Conservation (phyloP, 2,888 invertebrate species). For the Pyrrhia umbra region DNA sequence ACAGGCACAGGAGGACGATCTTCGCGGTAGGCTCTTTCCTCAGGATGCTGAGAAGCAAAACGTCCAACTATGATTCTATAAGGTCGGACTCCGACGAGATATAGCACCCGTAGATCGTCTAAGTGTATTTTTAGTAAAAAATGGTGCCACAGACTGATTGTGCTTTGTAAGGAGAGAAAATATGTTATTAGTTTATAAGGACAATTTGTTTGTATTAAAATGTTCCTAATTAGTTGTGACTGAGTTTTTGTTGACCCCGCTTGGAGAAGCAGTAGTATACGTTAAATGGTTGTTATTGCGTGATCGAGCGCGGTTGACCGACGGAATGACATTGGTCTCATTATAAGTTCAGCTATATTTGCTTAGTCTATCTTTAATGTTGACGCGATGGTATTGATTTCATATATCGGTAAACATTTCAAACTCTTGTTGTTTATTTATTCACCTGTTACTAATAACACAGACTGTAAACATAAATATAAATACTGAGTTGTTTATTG, state of each 20-base stretch:
- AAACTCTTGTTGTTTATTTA: slow-evolving; percentile 5
- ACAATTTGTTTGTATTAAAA: slow-evolving; percentile 82
- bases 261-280: slow-evolving; percentile 66
- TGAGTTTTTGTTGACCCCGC: slow-evolving; percentile 74
- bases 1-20: slow-evolving; percentile 93
- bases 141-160: slow-evolving; percentile 86
- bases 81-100: slow-evolving; percentile 90
- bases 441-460: slow-evolving; percentile 1
- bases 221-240: slow-evolving; percentile 86
- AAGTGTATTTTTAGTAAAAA: slow-evolving; percentile 75
- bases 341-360: slow-evolving; percentile 40
- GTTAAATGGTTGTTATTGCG: slow-evolving; percentile 69
- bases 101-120: slow-evolving; percentile 79
- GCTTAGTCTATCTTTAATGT: slow-evolving; percentile 19
- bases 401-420: slow-evolving; percentile 26
- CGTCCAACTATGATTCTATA: slow-evolving; percentile 94
- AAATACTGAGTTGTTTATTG: neutral
- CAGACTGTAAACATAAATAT: neutral
- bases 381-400: slow-evolving; percentile 32
- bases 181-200: slow-evolving; percentile 77
- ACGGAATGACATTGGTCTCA: slow-evolving; percentile 60
- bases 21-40: slow-evolving; percentile 94
- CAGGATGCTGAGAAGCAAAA: slow-evolving; percentile 93
- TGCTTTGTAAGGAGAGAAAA: slow-evolving; percentile 80
- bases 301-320: slow-evolving; percentile 52